A percentile compares a stretch with the other conserved stretches of the same genome.
Evolutionary conservation across 2,888 invertebrate genomes (phyloP).

Genomic region (Aphrophora alni): DNA sequence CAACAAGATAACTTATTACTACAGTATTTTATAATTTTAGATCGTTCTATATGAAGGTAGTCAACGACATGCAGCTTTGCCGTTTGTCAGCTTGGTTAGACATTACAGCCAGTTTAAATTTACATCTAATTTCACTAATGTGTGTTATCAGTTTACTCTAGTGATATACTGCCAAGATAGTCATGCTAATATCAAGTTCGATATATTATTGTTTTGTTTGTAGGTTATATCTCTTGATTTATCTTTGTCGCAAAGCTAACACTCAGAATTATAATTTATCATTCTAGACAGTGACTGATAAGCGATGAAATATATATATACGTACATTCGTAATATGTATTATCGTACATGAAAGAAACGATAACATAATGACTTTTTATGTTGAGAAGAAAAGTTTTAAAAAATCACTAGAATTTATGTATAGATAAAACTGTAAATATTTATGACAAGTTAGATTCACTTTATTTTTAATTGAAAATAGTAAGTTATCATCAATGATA

Average conservation of each 20-base stretch:
- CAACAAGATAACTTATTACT: neutral
- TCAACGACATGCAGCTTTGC: neutral
- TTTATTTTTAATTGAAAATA: no score
- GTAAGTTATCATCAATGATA: no score
- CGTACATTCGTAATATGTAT: no score
- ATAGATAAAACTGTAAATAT: no score
- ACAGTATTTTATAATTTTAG: constrained; percentile 1
- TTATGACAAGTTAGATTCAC: no score
- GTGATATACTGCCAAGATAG: neutral
- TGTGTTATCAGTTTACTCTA: neutral
- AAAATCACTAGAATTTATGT: no score
- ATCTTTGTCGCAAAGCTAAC: neutral
- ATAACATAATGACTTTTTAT: no score
- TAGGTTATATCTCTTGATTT: neutral
- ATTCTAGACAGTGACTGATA: neutral
- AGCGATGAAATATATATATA: neutral
- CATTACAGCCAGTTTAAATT: neutral
- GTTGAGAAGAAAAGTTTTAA: no score
- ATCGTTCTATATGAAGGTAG: neutral
- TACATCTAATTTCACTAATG: constrained; percentile 9
- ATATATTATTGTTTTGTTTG: neutral
- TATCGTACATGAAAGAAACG: no score
- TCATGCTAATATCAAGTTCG: neutral
- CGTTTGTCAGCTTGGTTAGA: neutral
- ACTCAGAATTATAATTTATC: neutral